Conservation (phyloP, 2,113 vertebrate genomes). For the Phalacrocorax carbo region DNA sequence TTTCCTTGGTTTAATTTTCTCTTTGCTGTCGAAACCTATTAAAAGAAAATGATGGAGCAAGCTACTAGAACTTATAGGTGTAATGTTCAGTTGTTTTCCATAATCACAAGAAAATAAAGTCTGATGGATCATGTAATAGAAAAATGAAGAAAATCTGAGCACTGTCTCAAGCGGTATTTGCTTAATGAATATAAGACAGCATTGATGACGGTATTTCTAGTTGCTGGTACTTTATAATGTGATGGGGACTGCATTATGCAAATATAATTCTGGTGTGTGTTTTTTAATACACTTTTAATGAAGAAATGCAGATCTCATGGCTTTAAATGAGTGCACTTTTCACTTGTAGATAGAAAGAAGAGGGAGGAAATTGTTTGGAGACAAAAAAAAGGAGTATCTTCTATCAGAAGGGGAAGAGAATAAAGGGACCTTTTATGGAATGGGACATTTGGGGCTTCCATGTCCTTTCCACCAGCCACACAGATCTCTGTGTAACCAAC, state of each 20-base stretch:
- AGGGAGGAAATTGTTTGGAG: background rate
- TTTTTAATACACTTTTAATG: slow-evolving; percentile 1
- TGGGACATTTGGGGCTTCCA: background rate
- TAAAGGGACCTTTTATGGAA: background rate
- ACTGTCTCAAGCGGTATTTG: background rate
- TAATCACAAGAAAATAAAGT: slow-evolving; percentile 40
- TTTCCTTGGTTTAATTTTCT: slow-evolving; percentile 35
- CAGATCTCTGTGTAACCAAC: background rate
- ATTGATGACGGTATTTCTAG: background rate
- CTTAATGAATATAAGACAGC: background rate
- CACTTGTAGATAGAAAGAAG: background rate
- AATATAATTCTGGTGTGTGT: background rate
- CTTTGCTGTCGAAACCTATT: slow-evolving; percentile 33
- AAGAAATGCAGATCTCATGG: background rate
- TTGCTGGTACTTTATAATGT: background rate
- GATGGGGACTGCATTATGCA: background rate
- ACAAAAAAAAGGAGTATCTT: background rate
- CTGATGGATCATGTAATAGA: background rate
- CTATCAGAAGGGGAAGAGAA: background rate
- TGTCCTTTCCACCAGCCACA: background rate
- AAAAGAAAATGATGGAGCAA: slow-evolving; percentile 42
- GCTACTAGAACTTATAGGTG: slow-evolving; percentile 6
- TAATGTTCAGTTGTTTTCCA: slow-evolving; percentile 4
- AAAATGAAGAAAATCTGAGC: slow-evolving; percentile 19
- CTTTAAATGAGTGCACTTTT: background rate